Evolutionary conservation across 2,113 vertebrate genomes (phyloP).

Genomic region (Dasypus novemcinctus): DNA sequence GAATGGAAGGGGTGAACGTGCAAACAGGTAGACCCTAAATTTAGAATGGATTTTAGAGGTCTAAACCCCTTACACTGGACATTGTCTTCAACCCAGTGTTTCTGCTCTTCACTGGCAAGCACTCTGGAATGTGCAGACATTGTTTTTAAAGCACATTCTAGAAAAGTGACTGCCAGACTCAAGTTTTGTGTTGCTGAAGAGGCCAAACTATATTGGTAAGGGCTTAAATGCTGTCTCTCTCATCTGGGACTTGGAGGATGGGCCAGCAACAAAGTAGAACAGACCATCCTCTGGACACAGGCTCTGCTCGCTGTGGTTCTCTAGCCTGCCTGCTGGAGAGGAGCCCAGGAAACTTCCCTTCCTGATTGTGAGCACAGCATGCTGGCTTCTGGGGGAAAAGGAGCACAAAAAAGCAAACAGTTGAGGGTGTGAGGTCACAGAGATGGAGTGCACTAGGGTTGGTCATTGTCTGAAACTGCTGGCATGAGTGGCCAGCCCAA

Average conservation of each 20-base stretch:
- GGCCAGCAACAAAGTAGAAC: neutral
- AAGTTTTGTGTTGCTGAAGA: neutral
- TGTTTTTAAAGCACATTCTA: neutral
- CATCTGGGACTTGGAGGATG: neutral
- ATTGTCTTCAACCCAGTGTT: neutral
- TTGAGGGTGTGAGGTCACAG: neutral
- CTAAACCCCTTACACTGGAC: neutral
- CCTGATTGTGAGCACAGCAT: too few species aligned
- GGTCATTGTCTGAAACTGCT: neutral
- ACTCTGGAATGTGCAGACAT: neutral
- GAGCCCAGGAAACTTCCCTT: neutral
- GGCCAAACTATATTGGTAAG: neutral
- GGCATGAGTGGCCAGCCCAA: too few species aligned
- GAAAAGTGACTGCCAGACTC: neutral
- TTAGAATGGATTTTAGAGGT: neutral
- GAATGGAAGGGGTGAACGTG: neutral
- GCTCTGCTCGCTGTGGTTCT: neutral
- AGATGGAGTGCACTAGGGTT: fast-evolving
- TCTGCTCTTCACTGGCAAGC: neutral
- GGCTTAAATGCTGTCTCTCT: neutral
- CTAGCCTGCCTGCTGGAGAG: neutral
- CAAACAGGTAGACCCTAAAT: neutral
- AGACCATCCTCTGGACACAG: neutral
- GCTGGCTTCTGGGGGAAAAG: neutral
- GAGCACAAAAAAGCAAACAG: neutral